Evolutionary conservation across 2,113 vertebrate species (phyloP).

Genomic region (Pogonocichla stellata): DNA sequence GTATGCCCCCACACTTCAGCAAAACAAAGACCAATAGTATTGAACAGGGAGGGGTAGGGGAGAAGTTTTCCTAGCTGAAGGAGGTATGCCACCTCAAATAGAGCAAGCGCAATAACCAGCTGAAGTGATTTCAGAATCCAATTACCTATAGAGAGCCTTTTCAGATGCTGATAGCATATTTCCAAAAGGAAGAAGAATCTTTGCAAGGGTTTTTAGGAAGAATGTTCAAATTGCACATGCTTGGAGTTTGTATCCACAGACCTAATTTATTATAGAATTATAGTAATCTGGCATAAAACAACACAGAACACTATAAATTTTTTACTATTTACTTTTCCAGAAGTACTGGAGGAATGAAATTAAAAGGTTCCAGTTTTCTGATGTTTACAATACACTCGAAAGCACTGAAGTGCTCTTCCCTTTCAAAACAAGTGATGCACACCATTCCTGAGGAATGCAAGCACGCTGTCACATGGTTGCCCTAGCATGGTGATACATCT

Average conservation of each 20-base stretch:
- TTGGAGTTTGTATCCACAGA: background rate
- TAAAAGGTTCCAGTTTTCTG: background rate
- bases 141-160: background rate
- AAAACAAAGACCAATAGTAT: background rate
- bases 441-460: background rate
- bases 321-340: conserved; percentile 28
- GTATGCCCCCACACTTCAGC: background rate
- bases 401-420: background rate
- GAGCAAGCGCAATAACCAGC: background rate
- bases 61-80: background rate
- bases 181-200: background rate
- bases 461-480: background rate
- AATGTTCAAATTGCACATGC: background rate
- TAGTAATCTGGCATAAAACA: background rate
- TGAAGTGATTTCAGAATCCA: background rate
- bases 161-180: background rate
- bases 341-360: background rate
- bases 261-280: background rate
- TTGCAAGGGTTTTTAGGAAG: background rate
- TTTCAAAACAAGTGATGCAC: background rate
- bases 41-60: background rate
- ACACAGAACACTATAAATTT: background rate
- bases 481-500: background rate
- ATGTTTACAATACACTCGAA: conserved; percentile 4
- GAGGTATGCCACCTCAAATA: background rate